A percentile compares a stretch with the other conserved stretches of the same genome.
phyloP scores from a whole-genome alignment of 2,888 invertebrate genomes.

The Oligia strigilis region DNA sequence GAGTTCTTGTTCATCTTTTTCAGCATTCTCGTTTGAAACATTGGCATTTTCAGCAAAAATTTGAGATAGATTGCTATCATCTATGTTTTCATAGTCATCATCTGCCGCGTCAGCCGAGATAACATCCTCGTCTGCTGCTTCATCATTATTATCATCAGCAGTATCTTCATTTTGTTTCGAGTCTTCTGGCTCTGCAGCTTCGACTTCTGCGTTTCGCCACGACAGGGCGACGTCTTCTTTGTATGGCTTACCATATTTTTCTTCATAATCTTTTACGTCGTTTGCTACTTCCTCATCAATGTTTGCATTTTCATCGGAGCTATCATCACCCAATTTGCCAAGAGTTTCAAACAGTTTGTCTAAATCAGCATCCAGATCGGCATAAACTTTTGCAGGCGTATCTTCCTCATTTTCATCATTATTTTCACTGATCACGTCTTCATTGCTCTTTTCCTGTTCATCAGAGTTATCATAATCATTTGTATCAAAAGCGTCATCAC shows the following conservation, averaged over 20 bases:
- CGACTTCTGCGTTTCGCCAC: slow-evolving; percentile 41
- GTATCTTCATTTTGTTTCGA: slow-evolving; percentile 22
- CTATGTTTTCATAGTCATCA: slow-evolving; percentile 68
- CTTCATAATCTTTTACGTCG: slow-evolving; percentile 68
- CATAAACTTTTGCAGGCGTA: slow-evolving; percentile 72
- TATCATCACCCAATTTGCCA: slow-evolving; percentile 72
- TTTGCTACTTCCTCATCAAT: slow-evolving; percentile 48
- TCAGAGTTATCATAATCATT: slow-evolving; percentile 55
- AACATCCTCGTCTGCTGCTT: background rate
- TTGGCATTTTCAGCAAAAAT: slow-evolving; percentile 50
- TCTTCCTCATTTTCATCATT: slow-evolving; percentile 70
- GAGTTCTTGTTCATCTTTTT: slow-evolving; percentile 2
- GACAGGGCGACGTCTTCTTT: slow-evolving; percentile 61
- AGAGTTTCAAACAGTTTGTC: slow-evolving; percentile 76
- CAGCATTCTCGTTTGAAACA: background rate
- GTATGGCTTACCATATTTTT: slow-evolving; percentile 66
- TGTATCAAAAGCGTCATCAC: slow-evolving; percentile 62
- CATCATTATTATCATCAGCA: slow-evolving; percentile 15
- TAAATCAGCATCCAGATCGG: slow-evolving; percentile 78
- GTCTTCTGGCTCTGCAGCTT: slow-evolving; percentile 13
- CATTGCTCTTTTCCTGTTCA: slow-evolving; percentile 47
- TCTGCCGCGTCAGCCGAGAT: slow-evolving; percentile 28
- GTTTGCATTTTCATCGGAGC: slow-evolving; percentile 48
- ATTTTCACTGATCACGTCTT: slow-evolving; percentile 40
- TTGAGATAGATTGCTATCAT: slow-evolving; percentile 67